phyloP scores from a whole-genome alignment of 1,140 invertebrate genomes.

The Diprion similis region DNA sequence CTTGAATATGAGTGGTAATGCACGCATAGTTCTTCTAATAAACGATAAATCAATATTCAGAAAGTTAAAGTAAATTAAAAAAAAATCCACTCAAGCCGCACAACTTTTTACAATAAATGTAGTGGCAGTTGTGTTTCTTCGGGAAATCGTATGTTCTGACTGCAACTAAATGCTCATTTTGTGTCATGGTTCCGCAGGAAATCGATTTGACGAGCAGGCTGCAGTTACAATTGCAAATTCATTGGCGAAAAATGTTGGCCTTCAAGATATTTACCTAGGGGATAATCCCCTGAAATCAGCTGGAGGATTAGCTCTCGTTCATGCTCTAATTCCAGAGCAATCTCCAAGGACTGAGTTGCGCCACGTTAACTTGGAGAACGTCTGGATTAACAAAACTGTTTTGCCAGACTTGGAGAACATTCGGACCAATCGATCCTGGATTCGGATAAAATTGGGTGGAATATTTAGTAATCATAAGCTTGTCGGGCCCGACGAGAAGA shows the following conservation, averaged over 20 bases:
- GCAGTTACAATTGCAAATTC: conserved; percentile 36
- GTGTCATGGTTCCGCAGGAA: conserved; percentile 35
- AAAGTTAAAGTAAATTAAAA: conserved; percentile 11
- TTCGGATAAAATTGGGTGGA: conserved; percentile 52
- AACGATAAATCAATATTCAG: not conserved
- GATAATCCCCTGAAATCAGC: conserved; percentile 46
- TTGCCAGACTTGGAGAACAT: conserved; percentile 43
- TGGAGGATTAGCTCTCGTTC: conserved; percentile 41
- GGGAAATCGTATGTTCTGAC: too few species aligned
- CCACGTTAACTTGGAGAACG: conserved; percentile 53
- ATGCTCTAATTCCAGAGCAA: conserved; percentile 26
- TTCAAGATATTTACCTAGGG: conserved; percentile 43
- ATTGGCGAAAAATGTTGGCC: conserved; percentile 40
- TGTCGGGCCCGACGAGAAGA: conserved; percentile 51
- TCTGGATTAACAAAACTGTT: conserved; percentile 52
- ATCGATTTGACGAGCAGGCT: conserved; percentile 42
- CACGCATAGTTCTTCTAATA: not conserved
- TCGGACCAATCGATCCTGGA: conserved; percentile 37
- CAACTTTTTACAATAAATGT: not conserved
- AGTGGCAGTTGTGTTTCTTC: too few species aligned
- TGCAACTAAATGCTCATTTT: not conserved
- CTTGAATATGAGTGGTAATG: conserved; percentile 45
- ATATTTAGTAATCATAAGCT: conserved; percentile 57
- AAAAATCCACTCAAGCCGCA: not conserved
- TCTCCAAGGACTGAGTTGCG: conserved; percentile 35